These are phyloP conservation scores for Diarsia rubi DNA, from an alignment of 2,888 invertebrate genomes.

Conservation along the genomic window DNA sequence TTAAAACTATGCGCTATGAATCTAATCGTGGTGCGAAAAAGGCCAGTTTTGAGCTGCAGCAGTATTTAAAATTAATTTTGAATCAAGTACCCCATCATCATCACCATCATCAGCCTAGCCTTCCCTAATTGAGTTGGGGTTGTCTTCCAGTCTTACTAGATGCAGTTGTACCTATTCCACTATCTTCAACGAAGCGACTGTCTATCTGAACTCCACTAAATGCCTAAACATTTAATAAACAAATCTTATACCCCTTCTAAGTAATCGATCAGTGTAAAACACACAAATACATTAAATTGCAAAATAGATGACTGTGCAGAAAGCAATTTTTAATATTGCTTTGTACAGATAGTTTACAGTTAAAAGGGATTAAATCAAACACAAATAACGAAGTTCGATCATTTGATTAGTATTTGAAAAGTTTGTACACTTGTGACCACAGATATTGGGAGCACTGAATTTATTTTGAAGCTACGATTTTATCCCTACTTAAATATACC, in stretches of 20 bases:
- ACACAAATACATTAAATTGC: not conserved
- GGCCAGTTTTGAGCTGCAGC: not conserved
- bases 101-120: not conserved
- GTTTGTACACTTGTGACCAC: constrained; percentile 27
- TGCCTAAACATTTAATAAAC: not conserved
- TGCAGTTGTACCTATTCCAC: not conserved
- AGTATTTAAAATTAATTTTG: not conserved
- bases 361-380: constrained; percentile 43
- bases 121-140: not conserved
- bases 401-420: constrained; percentile 46
- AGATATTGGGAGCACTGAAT: not conserved
- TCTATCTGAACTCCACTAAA: not conserved
- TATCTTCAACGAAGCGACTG: not conserved
- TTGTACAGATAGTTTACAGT: constrained; percentile 8
- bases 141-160: too few species aligned
- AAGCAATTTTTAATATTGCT: constrained; percentile 19
- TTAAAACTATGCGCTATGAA: not conserved
- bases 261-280: not conserved
- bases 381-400: constrained; percentile 42
- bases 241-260: not conserved
- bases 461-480: not conserved
- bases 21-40: not conserved
- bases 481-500: too few species aligned
- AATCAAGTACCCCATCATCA: not conserved
- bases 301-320: not conserved